phyloP scores from a whole-genome alignment of 2,113 vertebrate species.

The Bos indicus region DNA sequence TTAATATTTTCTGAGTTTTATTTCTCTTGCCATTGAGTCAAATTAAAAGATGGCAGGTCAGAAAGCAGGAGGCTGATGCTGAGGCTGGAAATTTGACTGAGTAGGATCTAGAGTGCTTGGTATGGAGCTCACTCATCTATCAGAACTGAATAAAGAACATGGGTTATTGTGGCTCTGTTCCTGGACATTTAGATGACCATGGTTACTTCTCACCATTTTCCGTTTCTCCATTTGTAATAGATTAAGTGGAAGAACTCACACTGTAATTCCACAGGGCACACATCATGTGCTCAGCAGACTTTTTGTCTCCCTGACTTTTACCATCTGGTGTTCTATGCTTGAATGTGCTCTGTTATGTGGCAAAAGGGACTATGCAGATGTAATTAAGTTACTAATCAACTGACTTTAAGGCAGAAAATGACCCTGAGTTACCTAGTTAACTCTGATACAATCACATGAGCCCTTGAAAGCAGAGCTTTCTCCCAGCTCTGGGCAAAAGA shows the following conservation, averaged over 20 bases:
- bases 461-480: not conserved
- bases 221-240: not conserved
- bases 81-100: not conserved
- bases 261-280: not conserved
- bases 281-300: not conserved
- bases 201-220: not conserved
- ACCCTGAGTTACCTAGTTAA: not conserved
- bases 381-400: not conserved
- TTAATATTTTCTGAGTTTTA: not conserved
- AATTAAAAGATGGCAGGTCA: not conserved
- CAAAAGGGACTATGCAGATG: not conserved
- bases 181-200: not conserved
- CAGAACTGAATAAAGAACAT: not conserved
- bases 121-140: not conserved
- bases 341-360: not conserved
- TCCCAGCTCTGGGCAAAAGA: not conserved
- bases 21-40: not conserved
- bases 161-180: not conserved
- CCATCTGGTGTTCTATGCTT: rapidly evolving
- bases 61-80: not conserved
- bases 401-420: not conserved
- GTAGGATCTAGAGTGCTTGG: not conserved
- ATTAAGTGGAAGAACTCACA: not conserved
- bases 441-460: not conserved
- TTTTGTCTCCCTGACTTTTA: not conserved